Conservation (phyloP, 2,888 invertebrate genomes). For the Mythimna ferrago region DNA sequence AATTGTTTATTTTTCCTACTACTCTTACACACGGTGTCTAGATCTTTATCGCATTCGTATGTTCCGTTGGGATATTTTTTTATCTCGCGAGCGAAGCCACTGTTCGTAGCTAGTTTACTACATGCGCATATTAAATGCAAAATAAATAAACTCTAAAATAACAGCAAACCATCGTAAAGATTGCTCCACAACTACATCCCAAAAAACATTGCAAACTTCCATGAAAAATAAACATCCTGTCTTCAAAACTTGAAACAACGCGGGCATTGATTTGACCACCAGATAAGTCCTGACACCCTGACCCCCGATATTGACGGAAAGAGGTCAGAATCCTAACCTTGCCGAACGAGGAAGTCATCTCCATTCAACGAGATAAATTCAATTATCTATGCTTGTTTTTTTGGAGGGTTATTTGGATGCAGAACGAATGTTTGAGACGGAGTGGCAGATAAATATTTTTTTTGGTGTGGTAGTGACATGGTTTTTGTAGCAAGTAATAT, state of each 20-base stretch:
- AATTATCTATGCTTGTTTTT: conserved; percentile 47
- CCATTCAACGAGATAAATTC: conserved; percentile 41
- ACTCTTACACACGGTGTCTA: too few species aligned
- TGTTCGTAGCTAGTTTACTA: too few species aligned
- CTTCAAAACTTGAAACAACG: conserved; percentile 51
- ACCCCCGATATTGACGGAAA: conserved; percentile 62
- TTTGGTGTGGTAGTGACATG: not conserved
- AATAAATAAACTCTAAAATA: not conserved
- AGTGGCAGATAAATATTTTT: conserved; percentile 10
- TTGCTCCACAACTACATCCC: not conserved
- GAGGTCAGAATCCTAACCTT: conserved; percentile 57
- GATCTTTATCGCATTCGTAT: too few species aligned
- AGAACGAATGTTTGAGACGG: not conserved
- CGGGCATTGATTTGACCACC: conserved; percentile 48
- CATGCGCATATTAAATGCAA: not conserved
- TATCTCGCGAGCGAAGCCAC: too few species aligned
- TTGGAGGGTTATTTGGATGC: conserved; percentile 36
- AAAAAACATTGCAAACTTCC: conserved; percentile 20
- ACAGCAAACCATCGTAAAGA: not conserved
- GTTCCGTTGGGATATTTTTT: too few species aligned
- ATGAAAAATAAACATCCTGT: conserved; percentile 42
- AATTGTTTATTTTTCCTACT: too few species aligned
- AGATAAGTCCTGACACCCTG: conserved; percentile 59
- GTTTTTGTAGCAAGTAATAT: not conserved
- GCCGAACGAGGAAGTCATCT: conserved; percentile 56